Evolutionary conservation across 1,140 invertebrate genomes (phyloP).

Genomic region (Notospermus geniculatus): DNA sequence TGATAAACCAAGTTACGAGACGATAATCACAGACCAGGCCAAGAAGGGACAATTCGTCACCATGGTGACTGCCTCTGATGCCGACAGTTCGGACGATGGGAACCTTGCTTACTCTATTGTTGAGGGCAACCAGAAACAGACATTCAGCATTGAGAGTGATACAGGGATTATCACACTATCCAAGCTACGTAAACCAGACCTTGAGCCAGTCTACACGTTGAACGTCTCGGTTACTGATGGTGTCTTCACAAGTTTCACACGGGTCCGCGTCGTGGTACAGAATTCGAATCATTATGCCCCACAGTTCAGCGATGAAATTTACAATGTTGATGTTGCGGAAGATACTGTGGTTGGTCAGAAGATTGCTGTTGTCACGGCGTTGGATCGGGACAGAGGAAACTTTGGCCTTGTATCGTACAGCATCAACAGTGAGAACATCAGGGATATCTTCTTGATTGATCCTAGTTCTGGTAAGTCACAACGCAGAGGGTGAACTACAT

Average conservation of each 20-base stretch:
- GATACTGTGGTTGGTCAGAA: slow-evolving; percentile 51
- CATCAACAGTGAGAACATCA: slow-evolving; percentile 75
- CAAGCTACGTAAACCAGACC: slow-evolving; percentile 67
- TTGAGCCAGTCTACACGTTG: slow-evolving; percentile 56
- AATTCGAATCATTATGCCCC: slow-evolving; percentile 79
- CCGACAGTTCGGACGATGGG: slow-evolving; percentile 73
- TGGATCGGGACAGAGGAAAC: slow-evolving; percentile 75
- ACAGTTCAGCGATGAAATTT: slow-evolving; percentile 70
- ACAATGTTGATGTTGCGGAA: slow-evolving; percentile 64
- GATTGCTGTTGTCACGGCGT: slow-evolving; percentile 63
- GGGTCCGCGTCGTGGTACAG: slow-evolving; percentile 65
- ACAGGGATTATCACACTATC: slow-evolving; percentile 67
- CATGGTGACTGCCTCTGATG: slow-evolving; percentile 81
- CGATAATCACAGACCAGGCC: slow-evolving; percentile 76
- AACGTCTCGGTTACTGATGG: slow-evolving; percentile 55
- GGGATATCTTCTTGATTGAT: slow-evolving; percentile 77
- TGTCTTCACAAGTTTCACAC: slow-evolving; percentile 56
- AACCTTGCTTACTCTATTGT: slow-evolving; percentile 78
- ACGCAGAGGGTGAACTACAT: no score
- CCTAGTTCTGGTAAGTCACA: slow-evolving; percentile 60
- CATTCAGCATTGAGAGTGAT: slow-evolving; percentile 74
- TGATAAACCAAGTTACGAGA: slow-evolving; percentile 76
- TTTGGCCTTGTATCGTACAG: slow-evolving; percentile 77
- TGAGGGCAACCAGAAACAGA: slow-evolving; percentile 78
- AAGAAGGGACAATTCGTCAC: slow-evolving; percentile 83